These are phyloP conservation scores for Cyanoramphus novaezelandiae DNA, from an alignment of 2,113 vertebrate genomes.

Conservation along the genomic window DNA sequence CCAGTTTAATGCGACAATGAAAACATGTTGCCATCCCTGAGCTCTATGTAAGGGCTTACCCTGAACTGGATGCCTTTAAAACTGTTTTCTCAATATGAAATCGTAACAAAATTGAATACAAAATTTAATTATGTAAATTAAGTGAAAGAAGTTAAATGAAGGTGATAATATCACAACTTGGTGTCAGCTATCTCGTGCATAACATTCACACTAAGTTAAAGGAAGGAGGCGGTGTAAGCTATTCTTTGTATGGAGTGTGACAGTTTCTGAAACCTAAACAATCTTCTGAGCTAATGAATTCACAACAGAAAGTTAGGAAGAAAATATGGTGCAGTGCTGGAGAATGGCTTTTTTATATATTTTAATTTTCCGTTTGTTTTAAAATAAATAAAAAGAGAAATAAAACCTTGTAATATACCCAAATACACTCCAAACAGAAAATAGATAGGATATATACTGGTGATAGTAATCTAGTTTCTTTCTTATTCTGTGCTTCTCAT, in stretches of 20 bases:
- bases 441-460: background rate
- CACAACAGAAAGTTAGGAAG: conserved; percentile 34
- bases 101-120: background rate
- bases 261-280: conserved; percentile 39
- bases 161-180: conserved; percentile 3
- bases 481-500: background rate
- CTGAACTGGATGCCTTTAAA: background rate
- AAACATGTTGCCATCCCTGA: background rate
- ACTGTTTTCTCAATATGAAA: background rate
- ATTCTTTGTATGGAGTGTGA: background rate
- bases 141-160: conserved; percentile 35
- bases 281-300: conserved; percentile 56
- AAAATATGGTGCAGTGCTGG: conserved; percentile 30
- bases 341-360: conserved; percentile 24
- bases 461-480: background rate
- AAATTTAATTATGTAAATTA: conserved; percentile 49
- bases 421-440: background rate
- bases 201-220: background rate
- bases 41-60: background rate
- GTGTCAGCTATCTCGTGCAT: background rate
- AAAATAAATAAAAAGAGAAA: background rate
- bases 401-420: background rate
- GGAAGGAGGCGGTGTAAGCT: background rate
- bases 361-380: background rate
- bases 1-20: background rate